Conservation (phyloP, 1,140 invertebrate species). For the Gryon sp. region DNA sequence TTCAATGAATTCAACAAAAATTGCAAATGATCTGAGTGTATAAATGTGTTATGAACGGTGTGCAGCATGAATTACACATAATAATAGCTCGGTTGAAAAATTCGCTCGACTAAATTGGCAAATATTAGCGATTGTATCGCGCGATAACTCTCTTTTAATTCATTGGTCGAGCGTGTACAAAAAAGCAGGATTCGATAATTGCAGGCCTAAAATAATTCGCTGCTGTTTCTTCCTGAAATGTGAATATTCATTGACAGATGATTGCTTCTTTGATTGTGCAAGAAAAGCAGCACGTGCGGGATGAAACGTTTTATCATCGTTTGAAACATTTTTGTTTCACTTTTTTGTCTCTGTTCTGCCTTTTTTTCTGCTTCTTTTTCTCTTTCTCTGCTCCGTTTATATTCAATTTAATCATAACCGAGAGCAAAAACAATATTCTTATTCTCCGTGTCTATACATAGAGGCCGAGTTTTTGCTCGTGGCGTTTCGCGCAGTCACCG, state of each 20-base stretch:
- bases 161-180: no score
- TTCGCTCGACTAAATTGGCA: no score
- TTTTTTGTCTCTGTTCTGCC: not conserved
- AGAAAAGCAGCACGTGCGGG: slow-evolving; percentile 27
- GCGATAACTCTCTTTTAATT: no score
- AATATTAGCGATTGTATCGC: no score
- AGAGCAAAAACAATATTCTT: slow-evolving; percentile 51
- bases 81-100: no score
- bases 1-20: not conserved
- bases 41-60: no score
- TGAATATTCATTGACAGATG: slow-evolving; percentile 55
- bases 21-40: no score
- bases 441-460: slow-evolving; percentile 51
- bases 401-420: slow-evolving; percentile 59
- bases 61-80: no score
- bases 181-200: slow-evolving; percentile 1
- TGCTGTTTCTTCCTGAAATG: slow-evolving; percentile 31
- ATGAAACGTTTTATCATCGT: slow-evolving; percentile 50
- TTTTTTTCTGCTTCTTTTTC: no score
- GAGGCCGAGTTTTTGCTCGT: slow-evolving; percentile 36
- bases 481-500: slow-evolving; percentile 47
- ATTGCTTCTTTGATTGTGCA: slow-evolving; percentile 55
- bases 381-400: not conserved
- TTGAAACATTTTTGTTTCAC: slow-evolving; percentile 7
- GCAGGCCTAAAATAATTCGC: no score